Evolutionary conservation across 2,797 vertebrate genomes (phyloP), one percentile per base, ranked within the genome.

Genomic region (Sarcophilus harrisii): DNA sequence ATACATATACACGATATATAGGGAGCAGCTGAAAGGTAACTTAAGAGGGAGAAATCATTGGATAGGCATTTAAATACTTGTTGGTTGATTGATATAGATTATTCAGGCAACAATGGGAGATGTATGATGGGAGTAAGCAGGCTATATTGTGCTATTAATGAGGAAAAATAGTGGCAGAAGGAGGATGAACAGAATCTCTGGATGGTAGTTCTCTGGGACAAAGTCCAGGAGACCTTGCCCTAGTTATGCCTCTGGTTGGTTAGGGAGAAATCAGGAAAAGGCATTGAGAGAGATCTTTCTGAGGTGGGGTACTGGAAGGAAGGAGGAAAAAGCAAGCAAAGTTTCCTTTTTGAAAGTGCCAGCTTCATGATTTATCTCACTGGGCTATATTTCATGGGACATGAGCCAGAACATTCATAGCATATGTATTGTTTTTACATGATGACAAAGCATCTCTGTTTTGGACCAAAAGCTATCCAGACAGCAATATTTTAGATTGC

Each of bases 381-480:
- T 81, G 73, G 21, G 73, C n/a, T 81, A 11, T 81, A 81, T 81
- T 81, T 81, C 73, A 81, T 81, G 73, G 73, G 38, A 81, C 24
- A 45, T 45, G 73, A 45, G 73, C 73, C 73, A 81, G 73, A 45
- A 81, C 73, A 81, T 73, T 81, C 38, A 81, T 45, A 81, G 73
- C 73, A 45, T 45, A 81, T 81, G 73, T 81, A 81, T 81, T 81
- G 73, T 81, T 81, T 81, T 81, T 81, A 73, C 38, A 81, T 81
- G 73, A 81, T 81, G 73, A 81, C 73, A 81, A 81, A 81, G 73
- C 73, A 81, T 81, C 73, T 13, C 73, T 81, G 73, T 81, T 81
- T 81, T 45, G 73, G 73, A 81, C n/a, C 38, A 45, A 45, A 81
- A 81, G 73, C n/a, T 81, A 45, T 81, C 38, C 73, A 81, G 73